These are phyloP conservation scores for Callyntrura sp. DNA, from an alignment of 2,888 invertebrate species.

Conservation along the genomic window DNA sequence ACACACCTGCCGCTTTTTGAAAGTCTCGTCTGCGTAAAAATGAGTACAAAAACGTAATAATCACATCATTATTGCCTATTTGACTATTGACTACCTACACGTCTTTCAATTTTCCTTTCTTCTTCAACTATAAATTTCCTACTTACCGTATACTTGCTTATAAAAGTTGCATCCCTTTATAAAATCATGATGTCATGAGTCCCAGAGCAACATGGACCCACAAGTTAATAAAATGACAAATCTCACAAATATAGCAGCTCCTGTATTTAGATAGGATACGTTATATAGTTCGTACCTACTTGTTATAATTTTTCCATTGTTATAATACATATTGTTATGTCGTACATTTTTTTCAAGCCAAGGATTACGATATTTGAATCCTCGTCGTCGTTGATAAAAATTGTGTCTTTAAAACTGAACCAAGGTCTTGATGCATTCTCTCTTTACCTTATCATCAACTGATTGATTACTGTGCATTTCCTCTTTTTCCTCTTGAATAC, in stretches of 20 bases:
- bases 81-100: constrained; percentile 24
- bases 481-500: constrained; percentile 32
- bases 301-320: too few relatives aligned
- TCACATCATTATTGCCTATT: background rate
- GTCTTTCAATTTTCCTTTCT: background rate
- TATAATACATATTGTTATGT: too few relatives aligned
- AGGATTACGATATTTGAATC: too few relatives aligned
- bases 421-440: constrained; percentile 58
- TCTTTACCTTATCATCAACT: constrained; percentile 33
- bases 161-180: too few relatives aligned
- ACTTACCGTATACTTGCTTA: background rate
- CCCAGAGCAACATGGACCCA: too few relatives aligned
- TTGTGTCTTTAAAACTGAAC: constrained; percentile 55
- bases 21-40: background rate
- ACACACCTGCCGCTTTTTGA: constrained; percentile 60
- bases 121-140: constrained; percentile 21
- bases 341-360: too few relatives aligned
- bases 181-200: too few relatives aligned
- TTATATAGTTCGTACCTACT: too few relatives aligned
- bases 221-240: too few relatives aligned
- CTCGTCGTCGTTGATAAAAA: background rate
- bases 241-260: too few relatives aligned
- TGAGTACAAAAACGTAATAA: too few relatives aligned
- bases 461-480: constrained; percentile 63
- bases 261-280: too few relatives aligned